phyloP scores from a whole-genome alignment of 1,140 invertebrate species.

The Apocrypta bakeri region DNA sequence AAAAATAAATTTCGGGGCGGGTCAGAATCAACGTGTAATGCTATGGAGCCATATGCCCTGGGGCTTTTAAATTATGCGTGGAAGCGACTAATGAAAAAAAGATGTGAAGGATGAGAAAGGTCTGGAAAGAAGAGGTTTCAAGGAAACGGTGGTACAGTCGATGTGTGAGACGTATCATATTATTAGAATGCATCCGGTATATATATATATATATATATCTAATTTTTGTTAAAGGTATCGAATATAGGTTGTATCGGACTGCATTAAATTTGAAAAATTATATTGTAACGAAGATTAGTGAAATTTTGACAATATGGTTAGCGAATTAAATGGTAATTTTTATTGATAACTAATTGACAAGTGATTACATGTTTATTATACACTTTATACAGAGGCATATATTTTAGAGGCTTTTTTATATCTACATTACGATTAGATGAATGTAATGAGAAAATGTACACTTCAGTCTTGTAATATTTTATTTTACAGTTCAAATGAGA shows the following conservation, averaged over 20 bases:
- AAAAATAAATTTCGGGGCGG: conserved; percentile 35
- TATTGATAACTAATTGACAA: too few relatives aligned
- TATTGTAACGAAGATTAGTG: background rate
- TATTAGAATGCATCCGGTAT: background rate
- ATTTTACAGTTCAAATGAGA: too few relatives aligned
- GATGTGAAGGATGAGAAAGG: background rate
- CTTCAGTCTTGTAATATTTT: too few relatives aligned
- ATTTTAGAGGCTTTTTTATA: too few relatives aligned
- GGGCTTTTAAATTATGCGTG: conserved; percentile 20
- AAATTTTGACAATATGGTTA: too few relatives aligned
- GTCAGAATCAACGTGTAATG: background rate
- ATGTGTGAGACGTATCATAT: background rate
- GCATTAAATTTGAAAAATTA: background rate
- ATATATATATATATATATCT: background rate
- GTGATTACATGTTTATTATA: too few relatives aligned
- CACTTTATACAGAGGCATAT: too few relatives aligned
- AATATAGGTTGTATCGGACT: background rate
- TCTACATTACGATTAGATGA: too few relatives aligned
- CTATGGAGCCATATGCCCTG: background rate
- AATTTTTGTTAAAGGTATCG: background rate
- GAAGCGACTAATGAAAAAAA: conserved; percentile 25
- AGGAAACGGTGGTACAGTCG: background rate
- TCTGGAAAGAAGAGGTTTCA: background rate
- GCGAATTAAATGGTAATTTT: too few relatives aligned
- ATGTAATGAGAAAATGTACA: too few relatives aligned